Base-by-base conservation (phyloP, 2,113 vertebrate genomes). In the Ochotona princeps region DNA sequence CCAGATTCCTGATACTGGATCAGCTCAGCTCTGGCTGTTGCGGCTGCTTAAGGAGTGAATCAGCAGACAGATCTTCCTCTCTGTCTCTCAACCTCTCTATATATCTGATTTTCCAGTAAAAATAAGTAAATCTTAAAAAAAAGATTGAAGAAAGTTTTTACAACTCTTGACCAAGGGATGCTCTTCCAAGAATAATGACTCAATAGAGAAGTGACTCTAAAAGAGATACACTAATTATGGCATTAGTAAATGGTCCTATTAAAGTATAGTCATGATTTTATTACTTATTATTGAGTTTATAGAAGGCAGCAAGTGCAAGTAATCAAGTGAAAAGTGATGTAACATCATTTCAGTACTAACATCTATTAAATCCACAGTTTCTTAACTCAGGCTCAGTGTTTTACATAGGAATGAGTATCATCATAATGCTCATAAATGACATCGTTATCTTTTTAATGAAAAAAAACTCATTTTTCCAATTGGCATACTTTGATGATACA, bases 381-480 rank as follows among this genome's bases (percentile, higher is more conserved):
- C 11, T 88, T 95, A 89, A 74, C 21, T 69, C 82, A 80, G 83
- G 9, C n/a, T 86, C 60, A 47, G 5, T n/a, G 47, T 44, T 90
- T 92, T 89, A 82, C 18, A 47, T 10, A 51, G 21, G 21, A 81
- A 8, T 47, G 78, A 35, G 1, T 63, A 47, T 51, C 65, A 61
- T 66, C 60, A 66, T 72, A 83, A 84, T 90, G 20, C 15, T 81
- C 11, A 47, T n/a, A 1, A 1, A 63, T n/a, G 54, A 47, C 28
- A 49, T 49, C 70, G 4, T 38, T 10, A 35, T 73, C 7, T 35
- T 90, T 83, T 87, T 66, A 72, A 70, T 90, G 88, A 91, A 90
- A 82, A 30, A 90, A 30, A 87, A 2, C 49, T 4, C 6, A 3
- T 61, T 86, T 1, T 86, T 91, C 67, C 30, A 73, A 51, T 7